Conservation (phyloP, 2,888 invertebrate genomes). For the Lydus trimaculatus region DNA sequence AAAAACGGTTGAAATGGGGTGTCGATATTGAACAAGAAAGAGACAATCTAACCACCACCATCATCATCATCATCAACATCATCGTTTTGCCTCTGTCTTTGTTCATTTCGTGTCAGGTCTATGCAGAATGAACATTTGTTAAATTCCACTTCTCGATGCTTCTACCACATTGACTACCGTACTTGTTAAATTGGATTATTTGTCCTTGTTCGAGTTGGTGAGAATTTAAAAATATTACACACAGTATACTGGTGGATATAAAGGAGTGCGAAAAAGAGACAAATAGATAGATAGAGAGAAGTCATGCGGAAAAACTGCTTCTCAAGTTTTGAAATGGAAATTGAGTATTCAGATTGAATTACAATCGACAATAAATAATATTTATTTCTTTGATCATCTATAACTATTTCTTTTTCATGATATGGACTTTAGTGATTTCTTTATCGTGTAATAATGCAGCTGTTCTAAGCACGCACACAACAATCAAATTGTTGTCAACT, state of each 20-base stretch:
- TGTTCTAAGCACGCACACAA: conserved; percentile 21
- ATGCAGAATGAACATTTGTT: background rate
- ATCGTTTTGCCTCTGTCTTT: background rate
- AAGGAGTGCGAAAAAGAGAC: background rate
- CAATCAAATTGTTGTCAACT: background rate
- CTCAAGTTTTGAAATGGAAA: background rate
- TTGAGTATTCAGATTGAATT: conserved; percentile 1
- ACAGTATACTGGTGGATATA: too few species aligned
- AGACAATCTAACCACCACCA: background rate
- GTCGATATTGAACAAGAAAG: background rate
- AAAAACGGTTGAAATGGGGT: background rate
- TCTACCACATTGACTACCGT: background rate
- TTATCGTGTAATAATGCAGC: conserved; percentile 26
- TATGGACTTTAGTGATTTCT: conserved; percentile 14
- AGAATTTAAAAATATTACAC: background rate
- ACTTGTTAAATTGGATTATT: conserved; percentile 1
- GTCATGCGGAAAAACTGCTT: background rate
- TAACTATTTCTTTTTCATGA: background rate
- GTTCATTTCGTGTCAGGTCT: background rate
- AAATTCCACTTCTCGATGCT: background rate
- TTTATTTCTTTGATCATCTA: background rate
- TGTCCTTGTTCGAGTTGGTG: background rate
- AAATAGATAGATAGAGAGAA: background rate
- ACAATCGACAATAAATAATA: background rate
- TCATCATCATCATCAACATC: background rate